Base-by-base conservation (phyloP, 2,113 vertebrate species). In the Rafetus swinhoei region DNA sequence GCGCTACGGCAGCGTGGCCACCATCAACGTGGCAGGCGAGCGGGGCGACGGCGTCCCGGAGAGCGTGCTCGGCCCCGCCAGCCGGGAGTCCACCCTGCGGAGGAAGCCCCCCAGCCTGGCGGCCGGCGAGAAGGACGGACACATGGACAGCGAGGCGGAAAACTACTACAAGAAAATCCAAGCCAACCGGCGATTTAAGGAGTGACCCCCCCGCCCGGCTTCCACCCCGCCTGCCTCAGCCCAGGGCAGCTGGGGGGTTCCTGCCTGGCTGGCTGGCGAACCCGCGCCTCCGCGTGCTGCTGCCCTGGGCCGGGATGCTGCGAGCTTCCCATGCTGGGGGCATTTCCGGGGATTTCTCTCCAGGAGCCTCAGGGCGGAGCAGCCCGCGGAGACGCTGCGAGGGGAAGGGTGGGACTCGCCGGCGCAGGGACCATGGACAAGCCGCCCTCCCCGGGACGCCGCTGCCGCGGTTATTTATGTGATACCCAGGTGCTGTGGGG, bases 91-190 rank as follows among this genome's bases (percentile, higher is more conserved):
- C 21, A 99, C 99, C 0, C 98, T 99, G 92, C 95, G 99, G 35
- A 98, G 99, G 92, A 99, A 99, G 87, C 98, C 97, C 0, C 97
- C 98, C 0, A 52, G 91, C 35, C 95, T 97, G 10, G 80, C 95
- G 3, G 97, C 98, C 12, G 97, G 97, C 0, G 79, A 98, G 39
- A 98, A 98, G 89, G 94, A 98, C 93, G 54, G 74, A 3, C 53
- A 92, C 22, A 77, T 77, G 4, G 87, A 98, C 81, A 93, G 86
- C 0, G 99, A 99, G 32, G 98, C 98, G 0, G 99, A 99, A 18
- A 97, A 97, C 94, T 99, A 98, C 94, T 99, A 99, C 83, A 98
- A 98, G 96, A 99, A 99, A 88, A 95, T 99, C 95, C 99, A 99
- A 50, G 97, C 97, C 0, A 94, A 97, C 6, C 95, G 98, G 3